A percentile compares a stretch with the other conserved stretches of the same genome.
Conservation (phyloP, 2,113 vertebrate genomes). For the Alligator mississippiensis region DNA sequence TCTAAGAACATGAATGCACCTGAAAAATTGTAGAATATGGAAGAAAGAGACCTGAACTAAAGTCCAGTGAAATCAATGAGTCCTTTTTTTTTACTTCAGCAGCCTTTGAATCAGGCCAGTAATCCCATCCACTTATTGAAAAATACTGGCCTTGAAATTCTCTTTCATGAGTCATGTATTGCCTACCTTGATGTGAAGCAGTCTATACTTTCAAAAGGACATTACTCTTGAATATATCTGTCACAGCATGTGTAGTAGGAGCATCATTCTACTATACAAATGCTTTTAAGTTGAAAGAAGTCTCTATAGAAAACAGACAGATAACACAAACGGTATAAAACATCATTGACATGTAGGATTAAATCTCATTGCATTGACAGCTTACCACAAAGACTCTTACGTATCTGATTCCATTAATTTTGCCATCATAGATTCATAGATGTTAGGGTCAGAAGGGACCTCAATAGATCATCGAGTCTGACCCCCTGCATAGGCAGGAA, state of each 20-base stretch:
- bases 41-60: neutral
- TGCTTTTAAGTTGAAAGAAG: neutral
- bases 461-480: no score
- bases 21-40: neutral
- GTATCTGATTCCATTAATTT: neutral
- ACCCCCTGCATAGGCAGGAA: no score
- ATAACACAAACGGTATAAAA: neutral
- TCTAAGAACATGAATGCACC: neutral
- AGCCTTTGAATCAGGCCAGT: neutral
- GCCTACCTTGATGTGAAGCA: neutral
- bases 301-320: neutral
- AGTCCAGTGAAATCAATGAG: neutral
- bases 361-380: neutral
- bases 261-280: neutral
- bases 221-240: neutral
- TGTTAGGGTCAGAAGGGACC: no score
- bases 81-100: neutral
- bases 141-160: neutral
- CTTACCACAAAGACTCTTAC: neutral
- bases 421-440: no score
- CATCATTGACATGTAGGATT: accelerated
- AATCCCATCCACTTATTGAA: neutral
- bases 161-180: neutral
- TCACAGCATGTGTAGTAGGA: neutral
- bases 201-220: accelerated